These are phyloP conservation scores for Python bivittatus DNA, from an alignment of 2,113 vertebrate species.

Conservation along the genomic window DNA sequence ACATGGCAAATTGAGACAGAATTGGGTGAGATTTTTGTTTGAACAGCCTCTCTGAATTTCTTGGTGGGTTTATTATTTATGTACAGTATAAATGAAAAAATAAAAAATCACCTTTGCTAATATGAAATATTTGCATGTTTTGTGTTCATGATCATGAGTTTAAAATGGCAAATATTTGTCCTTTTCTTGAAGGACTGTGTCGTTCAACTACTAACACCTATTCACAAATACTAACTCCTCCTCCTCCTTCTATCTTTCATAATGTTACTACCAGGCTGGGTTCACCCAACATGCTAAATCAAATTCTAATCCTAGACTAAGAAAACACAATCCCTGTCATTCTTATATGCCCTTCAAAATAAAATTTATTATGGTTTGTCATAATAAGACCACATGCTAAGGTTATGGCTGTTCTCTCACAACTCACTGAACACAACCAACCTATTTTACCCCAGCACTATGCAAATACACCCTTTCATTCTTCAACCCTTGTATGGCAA, in stretches of 20 bases:
- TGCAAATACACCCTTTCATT: background rate
- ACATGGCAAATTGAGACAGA: conserved; percentile 65
- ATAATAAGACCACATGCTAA: background rate
- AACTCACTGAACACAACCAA: background rate
- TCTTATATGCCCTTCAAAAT: background rate
- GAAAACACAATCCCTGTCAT: background rate
- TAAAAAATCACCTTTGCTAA: background rate
- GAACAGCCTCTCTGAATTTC: conserved; percentile 57
- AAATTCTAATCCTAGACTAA: background rate
- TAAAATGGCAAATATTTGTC: background rate
- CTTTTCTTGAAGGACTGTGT: background rate
- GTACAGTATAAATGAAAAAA: background rate
- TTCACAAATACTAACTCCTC: background rate
- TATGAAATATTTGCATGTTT: background rate
- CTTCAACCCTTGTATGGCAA: conserved; percentile 9
- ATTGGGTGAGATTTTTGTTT: conserved; percentile 58
- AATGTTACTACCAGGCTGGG: background rate
- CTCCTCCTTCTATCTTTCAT: background rate
- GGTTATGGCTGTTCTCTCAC: background rate
- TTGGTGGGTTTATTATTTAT: conserved; percentile 39
- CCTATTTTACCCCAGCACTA: background rate
- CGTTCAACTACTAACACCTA: background rate
- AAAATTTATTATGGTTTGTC: background rate
- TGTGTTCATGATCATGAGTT: background rate
- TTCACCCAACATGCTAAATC: background rate